Evolutionary conservation across 2,888 invertebrate genomes (phyloP).

Genomic region (Diploptera punctata): DNA sequence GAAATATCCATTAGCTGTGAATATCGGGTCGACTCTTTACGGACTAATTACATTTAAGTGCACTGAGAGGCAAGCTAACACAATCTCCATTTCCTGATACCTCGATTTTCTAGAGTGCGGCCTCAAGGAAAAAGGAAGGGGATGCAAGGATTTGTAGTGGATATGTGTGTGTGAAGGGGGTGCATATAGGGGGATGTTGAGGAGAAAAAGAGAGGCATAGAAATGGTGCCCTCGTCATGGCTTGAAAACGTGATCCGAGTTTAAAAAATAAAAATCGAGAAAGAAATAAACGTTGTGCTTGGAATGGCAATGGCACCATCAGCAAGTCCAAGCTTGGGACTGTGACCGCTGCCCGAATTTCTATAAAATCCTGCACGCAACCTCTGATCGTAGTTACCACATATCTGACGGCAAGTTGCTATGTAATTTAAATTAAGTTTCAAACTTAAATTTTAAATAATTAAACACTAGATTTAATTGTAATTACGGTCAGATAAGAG

Average conservation of each 20-base stretch:
- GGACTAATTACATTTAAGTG: constrained; percentile 36
- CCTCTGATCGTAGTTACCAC: too few species aligned
- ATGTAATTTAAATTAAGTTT: too few species aligned
- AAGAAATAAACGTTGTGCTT: constrained; percentile 35
- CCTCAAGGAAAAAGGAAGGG: neutral
- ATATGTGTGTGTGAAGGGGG: neutral
- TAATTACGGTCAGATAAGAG: too few species aligned
- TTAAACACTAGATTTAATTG: too few species aligned
- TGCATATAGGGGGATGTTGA: neutral
- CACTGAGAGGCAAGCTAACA: constrained; percentile 11
- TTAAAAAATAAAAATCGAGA: constrained; percentile 34
- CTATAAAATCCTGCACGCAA: too few species aligned
- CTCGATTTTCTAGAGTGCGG: constrained; percentile 21
- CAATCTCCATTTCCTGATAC: constrained; percentile 17
- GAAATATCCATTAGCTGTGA: constrained; percentile 28
- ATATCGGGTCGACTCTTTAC: constrained; percentile 30
- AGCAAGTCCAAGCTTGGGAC: neutral
- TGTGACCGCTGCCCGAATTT: too few species aligned
- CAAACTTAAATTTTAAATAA: too few species aligned
- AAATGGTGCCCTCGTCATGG: constrained; percentile 33
- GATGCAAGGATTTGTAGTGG: too few species aligned
- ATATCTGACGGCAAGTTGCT: too few species aligned
- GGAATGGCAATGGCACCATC: constrained; percentile 28
- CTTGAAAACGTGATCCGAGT: constrained; percentile 39
- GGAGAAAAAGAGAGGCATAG: constrained; percentile 11